phyloP scores from a whole-genome alignment of 2,888 invertebrate genomes.

The Thereva nobilitata region DNA sequence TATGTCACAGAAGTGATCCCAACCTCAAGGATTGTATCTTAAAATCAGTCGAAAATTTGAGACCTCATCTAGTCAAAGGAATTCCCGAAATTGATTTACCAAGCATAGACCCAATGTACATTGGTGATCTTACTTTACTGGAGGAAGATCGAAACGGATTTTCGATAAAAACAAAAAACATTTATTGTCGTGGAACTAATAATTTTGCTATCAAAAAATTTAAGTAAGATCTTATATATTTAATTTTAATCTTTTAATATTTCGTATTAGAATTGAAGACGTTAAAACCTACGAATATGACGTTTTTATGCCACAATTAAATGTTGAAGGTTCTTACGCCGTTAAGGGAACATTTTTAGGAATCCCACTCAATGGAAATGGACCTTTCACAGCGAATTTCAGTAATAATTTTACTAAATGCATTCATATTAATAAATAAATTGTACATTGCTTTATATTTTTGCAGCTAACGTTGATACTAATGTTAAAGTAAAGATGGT shows the following conservation, averaged over 20 bases:
- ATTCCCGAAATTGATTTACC: conserved; percentile 72
- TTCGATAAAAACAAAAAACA: conserved; percentile 9
- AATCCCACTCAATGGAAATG: conserved; percentile 74
- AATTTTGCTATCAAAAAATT: background rate
- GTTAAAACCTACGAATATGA: background rate
- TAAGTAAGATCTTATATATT: no score
- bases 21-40: conserved; percentile 65
- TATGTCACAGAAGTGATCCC: conserved; percentile 68
- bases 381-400: conserved; percentile 71
- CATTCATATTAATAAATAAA: background rate
- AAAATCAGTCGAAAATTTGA: conserved; percentile 64
- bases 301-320: conserved; percentile 61
- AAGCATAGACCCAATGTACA: conserved; percentile 66
- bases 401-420: conserved; percentile 60
- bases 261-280: conserved; percentile 3
- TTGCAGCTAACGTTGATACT: conserved; percentile 69
- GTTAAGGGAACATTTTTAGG: conserved; percentile 71
- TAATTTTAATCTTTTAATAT: background rate
- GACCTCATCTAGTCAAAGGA: conserved; percentile 64
- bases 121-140: conserved; percentile 35
- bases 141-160: conserved; percentile 9
- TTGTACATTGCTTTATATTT: background rate
- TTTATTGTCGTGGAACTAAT: background rate
- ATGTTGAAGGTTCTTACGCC: conserved; percentile 67
- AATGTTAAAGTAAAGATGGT: conserved; percentile 67